Evolutionary conservation across 2,797 vertebrate species (phyloP), one percentile per base, ranked within the genome.

Genomic region (Anguilla marmorata): DNA sequence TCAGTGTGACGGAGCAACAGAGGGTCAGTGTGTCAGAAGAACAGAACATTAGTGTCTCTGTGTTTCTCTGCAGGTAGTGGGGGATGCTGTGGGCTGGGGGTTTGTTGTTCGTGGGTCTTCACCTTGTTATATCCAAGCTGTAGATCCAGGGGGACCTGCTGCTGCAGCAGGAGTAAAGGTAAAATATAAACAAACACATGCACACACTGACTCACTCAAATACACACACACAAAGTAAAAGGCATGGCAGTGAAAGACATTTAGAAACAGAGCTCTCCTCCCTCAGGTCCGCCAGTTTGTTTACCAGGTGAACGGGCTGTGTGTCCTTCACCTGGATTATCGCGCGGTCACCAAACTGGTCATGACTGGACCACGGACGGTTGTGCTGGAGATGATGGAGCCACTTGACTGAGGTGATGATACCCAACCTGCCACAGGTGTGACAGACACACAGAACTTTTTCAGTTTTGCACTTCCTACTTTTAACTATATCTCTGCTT

Each of bases 151-250:
- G 90, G 96, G 97, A 88, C 97, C 98, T 0, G 97, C 97, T 54
- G 97, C 97, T 89, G 96, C 96, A 88, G 97, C 97, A 19, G 97
- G 97, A 90, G 96, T 98, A 90, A 98, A 97, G 97, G 97, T 97
- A 89, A 89, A 58, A 52, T 21, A 76, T 56, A 87, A 24, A 27
- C 82, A 54, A 7, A 87, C 27, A 48, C 30, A 41, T 1, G 48
- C 1, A n/a, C 56, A 72, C 1, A 85, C 14, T 33, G 6, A 48
- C 48, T 33, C 24, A 86, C 24, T 33, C 6, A 87, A 54, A 21
- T 16, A 74, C 4, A 33, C 50, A 50, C 45, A 56, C 69, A 33
- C 48, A 27, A 66, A n/a, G 33, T 72, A 24, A 63, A 63, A 63
- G 16, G 16, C 52, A 86, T 1, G 14, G 72, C 83, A 54, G 12